Evolutionary conservation across 2,888 invertebrate genomes (phyloP).

Genomic region (Micropterix aruncella): DNA sequence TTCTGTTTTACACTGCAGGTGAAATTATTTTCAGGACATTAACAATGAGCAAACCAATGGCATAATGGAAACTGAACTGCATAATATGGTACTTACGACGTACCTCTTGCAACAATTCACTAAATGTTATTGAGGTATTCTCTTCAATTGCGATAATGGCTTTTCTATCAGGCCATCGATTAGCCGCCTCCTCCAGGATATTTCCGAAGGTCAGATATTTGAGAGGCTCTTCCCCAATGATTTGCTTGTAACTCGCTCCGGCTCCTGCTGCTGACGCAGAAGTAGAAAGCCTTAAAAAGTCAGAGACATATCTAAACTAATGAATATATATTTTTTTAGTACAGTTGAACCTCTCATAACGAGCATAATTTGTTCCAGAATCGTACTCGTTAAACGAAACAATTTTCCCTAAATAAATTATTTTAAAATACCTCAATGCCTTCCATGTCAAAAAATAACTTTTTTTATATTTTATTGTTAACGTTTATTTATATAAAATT

Average conservation of each 20-base stretch:
- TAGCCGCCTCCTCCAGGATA: slow-evolving; percentile 34
- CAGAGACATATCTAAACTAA: too few species aligned
- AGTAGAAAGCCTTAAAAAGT: background rate
- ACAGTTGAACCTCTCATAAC: too few species aligned
- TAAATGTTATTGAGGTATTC: slow-evolving; percentile 33
- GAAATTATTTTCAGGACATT: too few species aligned
- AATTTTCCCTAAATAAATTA: too few species aligned
- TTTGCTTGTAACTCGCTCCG: slow-evolving; percentile 34
- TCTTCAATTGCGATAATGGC: slow-evolving; percentile 43
- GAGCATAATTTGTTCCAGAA: too few species aligned
- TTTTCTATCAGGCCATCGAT: slow-evolving; percentile 37
- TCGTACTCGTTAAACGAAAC: too few species aligned
- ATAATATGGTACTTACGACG: background rate
- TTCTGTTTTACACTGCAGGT: too few species aligned
- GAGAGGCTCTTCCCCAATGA: slow-evolving; percentile 33
- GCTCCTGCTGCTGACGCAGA: slow-evolving; percentile 3
- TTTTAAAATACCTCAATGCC: too few species aligned
- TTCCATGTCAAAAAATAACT: too few species aligned
- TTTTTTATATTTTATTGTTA: too few species aligned
- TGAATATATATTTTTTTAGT: too few species aligned
- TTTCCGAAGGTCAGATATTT: slow-evolving; percentile 40
- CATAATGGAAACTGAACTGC: background rate
- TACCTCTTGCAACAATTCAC: slow-evolving; percentile 29
- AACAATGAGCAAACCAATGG: background rate
- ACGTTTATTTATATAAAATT: too few species aligned